Evolutionary conservation across 2,888 invertebrate genomes (phyloP).

Genomic region (Raillietiella orientalis): DNA sequence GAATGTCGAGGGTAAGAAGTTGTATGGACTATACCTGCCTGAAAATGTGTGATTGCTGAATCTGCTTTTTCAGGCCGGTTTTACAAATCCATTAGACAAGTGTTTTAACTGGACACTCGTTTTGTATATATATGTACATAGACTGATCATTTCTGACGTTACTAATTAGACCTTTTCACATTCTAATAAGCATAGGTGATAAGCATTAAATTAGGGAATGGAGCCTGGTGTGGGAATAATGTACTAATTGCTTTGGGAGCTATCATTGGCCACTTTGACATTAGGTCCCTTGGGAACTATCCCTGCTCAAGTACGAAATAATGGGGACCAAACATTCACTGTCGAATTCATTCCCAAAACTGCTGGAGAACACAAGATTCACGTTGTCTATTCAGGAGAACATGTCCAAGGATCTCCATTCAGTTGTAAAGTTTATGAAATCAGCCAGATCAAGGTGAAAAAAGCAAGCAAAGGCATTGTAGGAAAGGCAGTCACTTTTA

Average conservation of each 20-base stretch:
- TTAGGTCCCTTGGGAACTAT: conserved; percentile 80
- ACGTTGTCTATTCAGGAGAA: conserved; percentile 35
- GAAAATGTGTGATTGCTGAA: no score
- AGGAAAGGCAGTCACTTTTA: conserved; percentile 62
- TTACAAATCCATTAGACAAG: no score
- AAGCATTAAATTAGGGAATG: no score
- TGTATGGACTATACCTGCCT: neutral
- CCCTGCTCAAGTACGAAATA: conserved; percentile 55
- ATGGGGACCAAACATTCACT: conserved; percentile 43
- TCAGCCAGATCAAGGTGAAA: conserved; percentile 70
- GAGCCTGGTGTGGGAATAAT: no score
- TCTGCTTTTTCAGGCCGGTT: no score
- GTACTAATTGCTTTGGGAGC: no score
- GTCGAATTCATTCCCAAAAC: conserved; percentile 71
- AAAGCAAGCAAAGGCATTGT: conserved; percentile 59
- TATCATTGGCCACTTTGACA: no score
- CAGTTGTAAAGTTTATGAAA: conserved; percentile 77
- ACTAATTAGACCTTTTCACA: no score
- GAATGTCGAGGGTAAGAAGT: conserved; percentile 59
- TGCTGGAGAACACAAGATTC: conserved; percentile 68
- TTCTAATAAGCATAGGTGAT: no score
- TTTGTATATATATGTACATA: no score
- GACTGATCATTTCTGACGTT: no score
- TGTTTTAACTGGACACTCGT: no score
- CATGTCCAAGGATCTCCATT: conserved; percentile 76